Conservation (phyloP, 2,797 vertebrate species). For the Macrochelys suwanniensis region DNA sequence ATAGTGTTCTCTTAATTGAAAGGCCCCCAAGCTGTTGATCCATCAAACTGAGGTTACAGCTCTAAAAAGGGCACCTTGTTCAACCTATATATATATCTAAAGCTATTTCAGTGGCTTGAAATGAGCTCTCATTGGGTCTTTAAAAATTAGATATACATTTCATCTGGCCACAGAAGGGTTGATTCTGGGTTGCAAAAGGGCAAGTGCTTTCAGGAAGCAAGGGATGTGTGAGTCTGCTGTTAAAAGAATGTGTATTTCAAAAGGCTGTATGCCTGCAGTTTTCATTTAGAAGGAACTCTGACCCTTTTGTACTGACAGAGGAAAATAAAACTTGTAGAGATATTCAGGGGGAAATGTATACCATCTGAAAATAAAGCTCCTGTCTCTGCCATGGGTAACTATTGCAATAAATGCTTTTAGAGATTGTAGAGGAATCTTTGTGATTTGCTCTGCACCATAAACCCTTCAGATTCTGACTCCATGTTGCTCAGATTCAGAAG, state of each 20-base stretch:
- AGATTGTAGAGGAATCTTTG: conserved; percentile 16
- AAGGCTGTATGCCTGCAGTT: background rate
- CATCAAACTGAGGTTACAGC: background rate
- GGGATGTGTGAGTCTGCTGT: background rate
- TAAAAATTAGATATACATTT: conserved; percentile 4
- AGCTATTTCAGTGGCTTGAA: background rate
- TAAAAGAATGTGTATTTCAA: background rate
- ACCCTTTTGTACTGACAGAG: background rate
- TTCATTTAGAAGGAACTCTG: background rate
- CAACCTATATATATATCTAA: background rate
- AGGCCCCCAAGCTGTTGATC: background rate
- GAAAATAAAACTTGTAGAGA: background rate
- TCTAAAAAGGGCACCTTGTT: conserved; percentile 7
- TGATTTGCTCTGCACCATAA: background rate
- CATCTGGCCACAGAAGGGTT: background rate
- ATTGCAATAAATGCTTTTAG: background rate
- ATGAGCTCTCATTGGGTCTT: conserved; percentile 15
- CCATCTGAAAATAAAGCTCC: conserved; percentile 21
- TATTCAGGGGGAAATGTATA: background rate
- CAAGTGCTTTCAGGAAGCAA: conserved; percentile 28
- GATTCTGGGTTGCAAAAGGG: conserved; percentile 16
- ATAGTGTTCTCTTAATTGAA: background rate
- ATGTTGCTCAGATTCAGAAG: background rate
- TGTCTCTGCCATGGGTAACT: background rate
- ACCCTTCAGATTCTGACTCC: background rate